These are phyloP conservation scores for Molothrus aeneus DNA, from an alignment of 2,797 vertebrate genomes.

Conservation along the genomic window DNA sequence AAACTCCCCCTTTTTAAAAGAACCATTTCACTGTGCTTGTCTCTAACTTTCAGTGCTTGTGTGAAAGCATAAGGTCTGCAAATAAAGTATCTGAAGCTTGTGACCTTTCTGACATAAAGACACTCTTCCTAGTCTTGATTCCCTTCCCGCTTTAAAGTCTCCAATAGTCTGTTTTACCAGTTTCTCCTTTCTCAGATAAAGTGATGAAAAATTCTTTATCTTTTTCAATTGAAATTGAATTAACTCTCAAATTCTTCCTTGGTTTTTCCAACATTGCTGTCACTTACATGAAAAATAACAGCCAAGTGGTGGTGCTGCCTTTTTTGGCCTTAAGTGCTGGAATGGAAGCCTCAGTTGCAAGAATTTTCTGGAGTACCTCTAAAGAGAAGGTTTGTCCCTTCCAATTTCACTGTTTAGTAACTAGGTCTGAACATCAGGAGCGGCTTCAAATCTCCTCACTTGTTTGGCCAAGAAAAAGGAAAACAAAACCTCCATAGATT, in stretches of 20 bases:
- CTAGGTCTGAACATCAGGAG: not conserved
- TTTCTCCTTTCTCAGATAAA: not conserved
- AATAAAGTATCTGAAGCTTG: not conserved
- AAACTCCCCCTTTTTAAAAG: not conserved
- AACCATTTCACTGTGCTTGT: not conserved
- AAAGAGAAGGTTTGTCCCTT: not conserved
- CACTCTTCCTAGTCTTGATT: not conserved
- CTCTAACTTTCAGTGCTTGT: not conserved
- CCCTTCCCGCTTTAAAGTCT: not conserved
- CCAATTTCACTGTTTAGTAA: not conserved
- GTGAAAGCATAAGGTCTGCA: not conserved
- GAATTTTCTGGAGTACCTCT: not conserved
- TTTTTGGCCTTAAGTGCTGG: not conserved
- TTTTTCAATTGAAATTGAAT: not conserved
- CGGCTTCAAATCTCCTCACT: not conserved
- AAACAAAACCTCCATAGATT: fast-evolving
- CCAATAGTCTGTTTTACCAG: not conserved
- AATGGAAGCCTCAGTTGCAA: not conserved
- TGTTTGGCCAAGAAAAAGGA: not conserved
- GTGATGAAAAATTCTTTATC: not conserved
- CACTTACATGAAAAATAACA: not conserved
- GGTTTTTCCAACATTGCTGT: not conserved
- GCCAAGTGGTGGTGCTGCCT: not conserved
- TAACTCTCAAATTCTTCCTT: not conserved
- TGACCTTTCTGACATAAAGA: not conserved